Conservation (phyloP, 2,113 vertebrate genomes). For the Aphelocoma coerulescens region DNA sequence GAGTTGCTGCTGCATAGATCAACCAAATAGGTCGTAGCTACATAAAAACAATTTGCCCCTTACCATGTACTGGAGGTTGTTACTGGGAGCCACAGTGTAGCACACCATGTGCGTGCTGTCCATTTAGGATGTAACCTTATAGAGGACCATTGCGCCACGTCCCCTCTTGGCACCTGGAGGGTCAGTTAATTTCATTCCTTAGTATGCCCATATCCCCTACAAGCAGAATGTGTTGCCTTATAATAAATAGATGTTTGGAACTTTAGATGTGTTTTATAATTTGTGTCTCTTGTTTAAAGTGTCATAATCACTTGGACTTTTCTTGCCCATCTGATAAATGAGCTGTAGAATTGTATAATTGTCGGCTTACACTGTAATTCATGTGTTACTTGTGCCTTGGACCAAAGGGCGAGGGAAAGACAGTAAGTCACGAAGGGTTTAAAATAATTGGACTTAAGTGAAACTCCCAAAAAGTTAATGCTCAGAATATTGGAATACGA, state of each 20-base stretch:
- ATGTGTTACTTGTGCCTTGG: background rate
- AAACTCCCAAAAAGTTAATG: background rate
- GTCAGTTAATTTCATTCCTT: background rate
- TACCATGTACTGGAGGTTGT: fast-evolving
- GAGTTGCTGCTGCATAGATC: background rate
- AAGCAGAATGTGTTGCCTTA: background rate
- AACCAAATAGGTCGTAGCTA: background rate
- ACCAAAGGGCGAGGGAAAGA: background rate
- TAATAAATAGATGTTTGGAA: background rate
- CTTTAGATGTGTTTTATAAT: background rate
- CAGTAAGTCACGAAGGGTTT: background rate
- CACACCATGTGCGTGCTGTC: background rate
- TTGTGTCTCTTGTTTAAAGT: background rate
- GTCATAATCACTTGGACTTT: background rate
- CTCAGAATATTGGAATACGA: background rate
- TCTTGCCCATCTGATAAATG: background rate
- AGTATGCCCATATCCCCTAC: background rate
- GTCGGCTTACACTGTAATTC: background rate
- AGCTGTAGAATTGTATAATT: background rate
- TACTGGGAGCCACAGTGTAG: background rate
- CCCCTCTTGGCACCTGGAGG: background rate
- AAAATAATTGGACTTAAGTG: background rate
- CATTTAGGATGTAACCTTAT: background rate
- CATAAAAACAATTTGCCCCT: fast-evolving
- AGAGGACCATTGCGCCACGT: background rate